Evolutionary conservation across 2,888 invertebrate species (phyloP).

Genomic region (Listrodromus nycthemerus): DNA sequence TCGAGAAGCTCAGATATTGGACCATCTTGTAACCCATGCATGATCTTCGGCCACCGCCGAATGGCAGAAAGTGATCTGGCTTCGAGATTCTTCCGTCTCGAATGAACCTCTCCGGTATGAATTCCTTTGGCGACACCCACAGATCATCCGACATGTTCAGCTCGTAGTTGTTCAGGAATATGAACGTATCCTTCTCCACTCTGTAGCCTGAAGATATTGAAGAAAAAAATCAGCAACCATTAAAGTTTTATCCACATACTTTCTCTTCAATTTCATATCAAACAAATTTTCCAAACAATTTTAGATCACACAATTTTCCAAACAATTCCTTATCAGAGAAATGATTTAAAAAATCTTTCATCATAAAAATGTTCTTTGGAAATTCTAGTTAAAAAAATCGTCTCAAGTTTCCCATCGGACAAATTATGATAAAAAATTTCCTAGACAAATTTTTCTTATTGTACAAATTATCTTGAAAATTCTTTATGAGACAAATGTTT

Average conservation of each 20-base stretch:
- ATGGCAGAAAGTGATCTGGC: conserved; percentile 89
- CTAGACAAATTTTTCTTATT: too few species aligned
- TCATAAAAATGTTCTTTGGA: neutral
- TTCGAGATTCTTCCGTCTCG: conserved; percentile 86
- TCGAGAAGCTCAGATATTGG: conserved; percentile 86
- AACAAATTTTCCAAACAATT: neutral
- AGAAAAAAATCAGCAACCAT: neutral
- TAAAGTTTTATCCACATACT: neutral
- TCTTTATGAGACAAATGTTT: neutral
- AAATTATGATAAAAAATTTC: neutral
- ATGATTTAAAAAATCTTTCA: neutral
- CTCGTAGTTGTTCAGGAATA: conserved; percentile 89
- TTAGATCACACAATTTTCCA: too few species aligned
- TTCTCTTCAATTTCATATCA: neutral
- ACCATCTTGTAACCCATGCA: conserved; percentile 90
- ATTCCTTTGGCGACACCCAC: conserved; percentile 87
- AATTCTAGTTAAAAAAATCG: neutral
- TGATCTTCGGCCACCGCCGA: conserved; percentile 88
- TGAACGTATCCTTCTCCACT: conserved; percentile 87
- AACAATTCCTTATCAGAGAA: neutral
- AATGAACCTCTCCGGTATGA: conserved; percentile 88
- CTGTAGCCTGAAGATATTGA: conserved; percentile 85
- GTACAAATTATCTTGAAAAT: too few species aligned
- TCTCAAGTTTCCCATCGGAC: neutral
- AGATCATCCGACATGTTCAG: conserved; percentile 87